Conservation (phyloP, 2,113 vertebrate species). For the Sylvia atricapilla region DNA sequence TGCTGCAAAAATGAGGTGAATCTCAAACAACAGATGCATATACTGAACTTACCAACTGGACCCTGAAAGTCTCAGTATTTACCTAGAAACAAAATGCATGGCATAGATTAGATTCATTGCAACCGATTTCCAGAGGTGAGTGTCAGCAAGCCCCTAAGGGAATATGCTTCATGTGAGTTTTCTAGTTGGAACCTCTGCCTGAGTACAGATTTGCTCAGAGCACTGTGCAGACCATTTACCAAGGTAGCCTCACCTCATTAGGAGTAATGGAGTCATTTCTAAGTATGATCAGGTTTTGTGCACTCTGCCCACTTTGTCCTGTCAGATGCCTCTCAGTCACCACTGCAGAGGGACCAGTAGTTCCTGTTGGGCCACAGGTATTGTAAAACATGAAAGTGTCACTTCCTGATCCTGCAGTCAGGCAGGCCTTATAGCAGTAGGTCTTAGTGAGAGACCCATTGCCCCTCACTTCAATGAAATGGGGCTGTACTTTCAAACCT, state of each 20-base stretch:
- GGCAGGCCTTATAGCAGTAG: constrained; percentile 96
- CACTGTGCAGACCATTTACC: neutral
- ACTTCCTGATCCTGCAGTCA: constrained; percentile 93
- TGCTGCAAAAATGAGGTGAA: neutral
- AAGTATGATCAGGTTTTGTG: constrained; percentile 86
- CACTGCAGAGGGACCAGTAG: constrained; percentile 78
- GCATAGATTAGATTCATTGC: neutral
- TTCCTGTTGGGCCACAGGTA: constrained; percentile 86
- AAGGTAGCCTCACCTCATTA: constrained; percentile 75
- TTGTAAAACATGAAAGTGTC: constrained; percentile 99
- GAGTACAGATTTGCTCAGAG: neutral
- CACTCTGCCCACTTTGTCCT: constrained; percentile 88
- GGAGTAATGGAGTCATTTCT: constrained; percentile 89
- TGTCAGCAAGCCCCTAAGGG: neutral
- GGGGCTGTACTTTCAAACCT: constrained; percentile 91
- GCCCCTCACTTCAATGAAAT: constrained; percentile 94
- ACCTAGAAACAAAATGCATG: constrained; percentile 19
- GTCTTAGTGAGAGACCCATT: constrained; percentile 97
- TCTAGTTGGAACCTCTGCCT: neutral
- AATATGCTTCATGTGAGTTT: neutral
- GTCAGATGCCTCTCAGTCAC: constrained; percentile 90
- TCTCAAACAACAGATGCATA: rapidly evolving
- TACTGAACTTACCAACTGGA: neutral
- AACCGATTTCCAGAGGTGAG: neutral
- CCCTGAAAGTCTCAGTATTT: constrained; percentile 8